Base-by-base conservation (phyloP, 2,113 vertebrate genomes). In the Dicerorhinus sumatrensis region DNA sequence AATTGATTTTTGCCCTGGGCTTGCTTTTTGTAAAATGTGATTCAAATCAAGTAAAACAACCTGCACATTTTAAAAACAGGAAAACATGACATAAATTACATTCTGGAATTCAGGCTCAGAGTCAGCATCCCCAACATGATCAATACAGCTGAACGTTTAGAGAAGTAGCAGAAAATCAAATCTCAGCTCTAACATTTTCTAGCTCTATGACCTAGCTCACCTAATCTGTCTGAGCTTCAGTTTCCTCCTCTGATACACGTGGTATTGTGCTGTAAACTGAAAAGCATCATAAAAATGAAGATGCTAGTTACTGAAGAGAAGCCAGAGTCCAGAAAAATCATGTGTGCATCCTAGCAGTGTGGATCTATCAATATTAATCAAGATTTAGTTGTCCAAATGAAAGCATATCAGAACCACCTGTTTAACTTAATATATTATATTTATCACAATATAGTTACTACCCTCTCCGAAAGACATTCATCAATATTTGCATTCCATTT, bases 1-100 rank as follows among this genome's bases (percentile, higher is more conserved):
- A 92, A 97, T 73, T 82, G 6, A 77, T 69, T 88, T 96, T 84
- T 82, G 20, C 17, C 62, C 63, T n/a, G 31, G 69, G 42, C 83
- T 95, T 89, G 7, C 39, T 73, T 91, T 77, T 87, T 80, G 42
- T 80, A 82, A 97, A 95, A 75, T 62, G 9, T 70, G 67, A 91
- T 31, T 93, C 42, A 39, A 77, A 77, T 29, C 72, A 46, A 94
- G 29, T 72, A 93, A 96, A 93, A 95, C 27, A 29, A 79, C 23
- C 25, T 89, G 14, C 27, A 65, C 13, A 36, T 81, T 80, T 65
- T 33, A 77, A 95, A 92, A 62, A 27, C 14, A 6, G 36, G 5
- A 70, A 85, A 82, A 36, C 14, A 17, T 70, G 65, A 18, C 16
- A 14, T 46, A 46, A 76, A 13, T 12, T 39, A 6, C 56, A 29